Evolutionary conservation across 2,888 invertebrate genomes (phyloP).

Genomic region (Suillia variegata): DNA sequence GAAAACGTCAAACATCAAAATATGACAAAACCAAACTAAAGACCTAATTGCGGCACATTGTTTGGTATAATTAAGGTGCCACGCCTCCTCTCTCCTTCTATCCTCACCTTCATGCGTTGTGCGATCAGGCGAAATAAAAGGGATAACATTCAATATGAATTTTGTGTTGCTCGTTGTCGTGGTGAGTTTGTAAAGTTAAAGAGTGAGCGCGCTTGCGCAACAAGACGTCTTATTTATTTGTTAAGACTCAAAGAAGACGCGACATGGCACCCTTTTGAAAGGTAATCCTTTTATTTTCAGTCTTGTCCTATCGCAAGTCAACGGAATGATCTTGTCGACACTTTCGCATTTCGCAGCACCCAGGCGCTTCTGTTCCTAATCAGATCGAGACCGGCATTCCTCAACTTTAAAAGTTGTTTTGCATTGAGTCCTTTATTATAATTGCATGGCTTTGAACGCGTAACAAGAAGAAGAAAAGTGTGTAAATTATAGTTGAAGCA

Average conservation of each 20-base stretch:
- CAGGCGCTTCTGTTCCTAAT: neutral
- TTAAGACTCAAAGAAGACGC: neutral
- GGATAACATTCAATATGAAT: neutral
- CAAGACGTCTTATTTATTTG: neutral
- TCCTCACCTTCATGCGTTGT: too few relatives aligned
- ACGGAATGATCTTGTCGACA: slow-evolving; percentile 12
- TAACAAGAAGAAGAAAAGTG: too few relatives aligned
- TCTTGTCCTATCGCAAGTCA: neutral
- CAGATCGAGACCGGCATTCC: neutral
- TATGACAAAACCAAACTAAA: neutral
- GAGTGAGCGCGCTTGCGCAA: neutral
- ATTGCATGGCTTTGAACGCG: too few relatives aligned
- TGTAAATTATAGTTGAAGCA: neutral
- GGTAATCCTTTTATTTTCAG: neutral
- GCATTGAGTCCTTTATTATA: too few relatives aligned
- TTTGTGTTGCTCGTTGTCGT: slow-evolving; percentile 2
- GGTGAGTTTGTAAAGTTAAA: neutral
- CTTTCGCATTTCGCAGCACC: neutral
- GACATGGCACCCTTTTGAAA: neutral
- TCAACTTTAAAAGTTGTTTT: too few relatives aligned
- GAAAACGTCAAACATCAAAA: slow-evolving; percentile 33
- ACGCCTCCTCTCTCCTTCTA: slow-evolving; percentile 35
- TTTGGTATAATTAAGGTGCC: slow-evolving; percentile 45
- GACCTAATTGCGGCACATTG: neutral
- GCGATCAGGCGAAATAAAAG: neutral